Evolutionary conservation across 2,888 invertebrate genomes (phyloP).

Genomic region (Deilephila elpenor): DNA sequence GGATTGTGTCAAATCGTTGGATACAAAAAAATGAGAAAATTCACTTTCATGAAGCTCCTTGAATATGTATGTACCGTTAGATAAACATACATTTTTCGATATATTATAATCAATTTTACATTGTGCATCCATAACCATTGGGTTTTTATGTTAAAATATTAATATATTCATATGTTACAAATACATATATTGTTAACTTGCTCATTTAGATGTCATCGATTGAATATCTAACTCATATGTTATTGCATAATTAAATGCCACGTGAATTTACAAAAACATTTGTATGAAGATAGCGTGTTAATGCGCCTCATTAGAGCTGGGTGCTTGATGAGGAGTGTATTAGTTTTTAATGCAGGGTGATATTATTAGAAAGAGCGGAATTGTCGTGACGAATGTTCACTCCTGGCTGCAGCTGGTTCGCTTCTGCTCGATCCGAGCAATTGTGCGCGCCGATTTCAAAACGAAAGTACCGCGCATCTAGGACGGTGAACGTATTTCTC

Average conservation of each 20-base stretch:
- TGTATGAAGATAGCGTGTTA: background rate
- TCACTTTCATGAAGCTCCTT: background rate
- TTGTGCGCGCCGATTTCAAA: slow-evolving; percentile 84
- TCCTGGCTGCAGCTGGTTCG: slow-evolving; percentile 62
- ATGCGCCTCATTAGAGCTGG: background rate
- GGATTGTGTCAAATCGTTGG: background rate
- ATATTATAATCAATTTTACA: too few relatives aligned
- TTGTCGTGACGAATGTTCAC: slow-evolving; percentile 1
- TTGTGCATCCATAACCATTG: too few relatives aligned
- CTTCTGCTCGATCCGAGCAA: slow-evolving; percentile 81
- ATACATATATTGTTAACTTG: too few relatives aligned
- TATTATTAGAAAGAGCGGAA: slow-evolving; percentile 5
- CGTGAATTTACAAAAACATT: background rate
- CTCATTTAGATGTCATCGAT: background rate
- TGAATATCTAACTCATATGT: background rate
- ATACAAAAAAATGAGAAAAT: background rate
- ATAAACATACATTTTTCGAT: background rate
- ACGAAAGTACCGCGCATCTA: slow-evolving; percentile 84
- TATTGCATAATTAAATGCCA: background rate
- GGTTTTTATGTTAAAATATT: too few relatives aligned
- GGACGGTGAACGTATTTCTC: slow-evolving; percentile 84
- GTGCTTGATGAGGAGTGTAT: background rate
- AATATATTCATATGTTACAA: too few relatives aligned
- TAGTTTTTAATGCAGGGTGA: background rate
- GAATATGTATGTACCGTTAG: background rate